Evolutionary conservation across 2,797 vertebrate species (phyloP), one percentile per base, ranked within the genome.

Genomic region (Pangasius mekongensis): DNA sequence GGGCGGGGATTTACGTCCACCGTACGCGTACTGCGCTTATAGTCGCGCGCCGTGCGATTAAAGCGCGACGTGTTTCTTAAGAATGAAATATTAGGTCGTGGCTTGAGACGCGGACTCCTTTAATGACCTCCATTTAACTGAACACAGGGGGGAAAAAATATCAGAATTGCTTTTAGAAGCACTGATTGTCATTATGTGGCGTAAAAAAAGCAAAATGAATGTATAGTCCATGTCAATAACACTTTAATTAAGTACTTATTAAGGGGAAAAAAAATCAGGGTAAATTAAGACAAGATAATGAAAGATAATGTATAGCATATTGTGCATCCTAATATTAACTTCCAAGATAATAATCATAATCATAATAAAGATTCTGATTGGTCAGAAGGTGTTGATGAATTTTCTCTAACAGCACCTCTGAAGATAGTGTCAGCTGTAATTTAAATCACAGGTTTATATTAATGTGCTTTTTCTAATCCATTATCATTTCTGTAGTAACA

Each of bases 1-100:
- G 83, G 93, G 91, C 90, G 91, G 71, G 86, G 84, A 39, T 88
- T 89, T 36, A 64, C 33, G 47, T 39, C 47, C 49, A 67, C 27
- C 2, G 74, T n/a, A 30, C 73, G 86, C 80, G 58, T 54, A 14
- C 30, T 33, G 30, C 54, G 33, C n/a, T 13, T 9, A 39, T 3
- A 5, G 56, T 39, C 33, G 24, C 78, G n/a, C 47, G 49, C n/a
- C 2, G 3, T 73, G 30, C 5, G 0, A 33, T 33, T 36, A 2
- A 33, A 33, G 66, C 16, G n/a, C 33, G 66, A 33, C 0, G 22
- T 47, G 47, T 73, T 47, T 24, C 39, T 47, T 5, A 24, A 39
- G 39, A 74, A 74, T 47, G 1, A 11, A 24, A 2, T 49, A 13
- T 76, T 49, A 49, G 22, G 9, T 49, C 2, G 24, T 49, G 24